Evolutionary conservation across 2,113 vertebrate genomes (phyloP).

Genomic region (Heterocephalus glaber): DNA sequence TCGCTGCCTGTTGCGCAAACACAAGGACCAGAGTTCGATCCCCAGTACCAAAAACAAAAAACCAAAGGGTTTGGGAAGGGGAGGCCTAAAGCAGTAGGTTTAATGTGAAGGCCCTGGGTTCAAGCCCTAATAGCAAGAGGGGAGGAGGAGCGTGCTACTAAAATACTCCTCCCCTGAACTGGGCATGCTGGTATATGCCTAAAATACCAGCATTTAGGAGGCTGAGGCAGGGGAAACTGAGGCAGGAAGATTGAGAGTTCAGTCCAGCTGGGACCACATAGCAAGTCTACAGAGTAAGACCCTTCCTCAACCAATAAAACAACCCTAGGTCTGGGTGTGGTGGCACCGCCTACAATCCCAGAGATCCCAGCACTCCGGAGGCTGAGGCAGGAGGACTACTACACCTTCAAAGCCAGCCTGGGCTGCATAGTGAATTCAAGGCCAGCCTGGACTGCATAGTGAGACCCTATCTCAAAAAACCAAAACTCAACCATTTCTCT

Average conservation of each 20-base stretch:
- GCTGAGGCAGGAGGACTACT: background rate
- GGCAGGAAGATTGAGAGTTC: background rate
- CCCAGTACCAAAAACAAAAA: background rate
- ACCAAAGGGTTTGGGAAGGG: background rate
- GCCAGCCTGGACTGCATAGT: background rate
- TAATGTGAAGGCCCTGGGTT: background rate
- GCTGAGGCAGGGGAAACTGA: background rate
- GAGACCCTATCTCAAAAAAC: background rate
- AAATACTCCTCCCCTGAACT: background rate
- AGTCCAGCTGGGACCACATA: background rate
- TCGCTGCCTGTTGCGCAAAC: no score
- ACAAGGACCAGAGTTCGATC: no score
- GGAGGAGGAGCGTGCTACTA: background rate
- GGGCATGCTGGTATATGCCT: background rate
- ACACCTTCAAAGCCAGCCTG: background rate
- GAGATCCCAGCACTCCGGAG: background rate
- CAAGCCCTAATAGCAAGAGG: background rate
- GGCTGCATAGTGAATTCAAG: background rate
- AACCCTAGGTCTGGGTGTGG: background rate
- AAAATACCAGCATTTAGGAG: background rate
- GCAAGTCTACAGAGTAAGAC: background rate
- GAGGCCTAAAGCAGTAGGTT: background rate
- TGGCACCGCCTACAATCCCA: background rate
- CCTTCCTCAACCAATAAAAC: background rate
- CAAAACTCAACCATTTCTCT: no score